Conservation (phyloP, 1,140 invertebrate genomes). For the Drosophila ambigua region DNA sequence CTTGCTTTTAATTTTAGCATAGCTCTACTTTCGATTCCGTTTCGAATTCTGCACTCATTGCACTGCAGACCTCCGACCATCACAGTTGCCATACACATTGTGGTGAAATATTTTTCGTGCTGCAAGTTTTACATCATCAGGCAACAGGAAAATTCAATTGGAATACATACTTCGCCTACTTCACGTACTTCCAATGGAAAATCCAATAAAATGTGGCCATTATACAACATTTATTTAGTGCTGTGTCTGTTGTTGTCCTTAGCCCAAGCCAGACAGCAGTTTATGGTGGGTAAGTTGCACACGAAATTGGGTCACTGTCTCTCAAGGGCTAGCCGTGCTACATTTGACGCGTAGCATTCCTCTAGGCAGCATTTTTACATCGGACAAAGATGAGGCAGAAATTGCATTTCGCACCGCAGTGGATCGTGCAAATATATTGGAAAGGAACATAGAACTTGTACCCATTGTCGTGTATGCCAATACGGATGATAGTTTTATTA, state of each 20-base stretch:
- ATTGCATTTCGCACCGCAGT: constrained; percentile 85
- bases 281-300: constrained; percentile 68
- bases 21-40: constrained; percentile 38
- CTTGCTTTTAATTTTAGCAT: constrained; percentile 69
- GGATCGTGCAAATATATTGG: constrained; percentile 84
- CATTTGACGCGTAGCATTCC: not conserved
- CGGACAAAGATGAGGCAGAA: constrained; percentile 83
- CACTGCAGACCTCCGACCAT: constrained; percentile 43
- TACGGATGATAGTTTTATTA: constrained; percentile 84
- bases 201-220: constrained; percentile 39
- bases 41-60: constrained; percentile 52
- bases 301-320: constrained; percentile 56
- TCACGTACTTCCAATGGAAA: constrained; percentile 16
- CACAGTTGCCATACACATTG: constrained; percentile 41
- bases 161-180: not conserved
- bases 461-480: constrained; percentile 78
- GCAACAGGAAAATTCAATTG: not conserved
- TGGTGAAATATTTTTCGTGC: not conserved
- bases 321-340: constrained; percentile 9
- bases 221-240: constrained; percentile 25
- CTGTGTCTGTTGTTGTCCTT: constrained; percentile 25
- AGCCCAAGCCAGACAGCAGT: constrained; percentile 49
- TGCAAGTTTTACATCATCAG: constrained; percentile 69
- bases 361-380: constrained; percentile 84
- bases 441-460: constrained; percentile 76